A percentile compares a stretch with the other conserved stretches of the same genome.
Evolutionary conservation across 2,888 invertebrate species (phyloP).

Genomic region (Antheraea yamamai): DNA sequence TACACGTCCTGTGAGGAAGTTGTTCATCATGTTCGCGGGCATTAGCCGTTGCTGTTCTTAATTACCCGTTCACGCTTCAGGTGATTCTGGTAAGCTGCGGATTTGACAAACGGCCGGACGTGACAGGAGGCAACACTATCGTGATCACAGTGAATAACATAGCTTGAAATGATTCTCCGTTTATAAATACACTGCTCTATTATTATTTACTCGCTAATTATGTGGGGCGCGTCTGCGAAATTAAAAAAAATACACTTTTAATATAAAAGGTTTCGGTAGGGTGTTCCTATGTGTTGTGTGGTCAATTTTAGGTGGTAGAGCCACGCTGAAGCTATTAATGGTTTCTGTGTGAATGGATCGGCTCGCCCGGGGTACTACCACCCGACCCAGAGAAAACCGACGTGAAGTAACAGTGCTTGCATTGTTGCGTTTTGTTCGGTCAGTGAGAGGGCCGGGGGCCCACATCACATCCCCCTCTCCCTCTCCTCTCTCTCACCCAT

Average conservation of each 20-base stretch:
- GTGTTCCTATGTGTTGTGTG: too few species aligned
- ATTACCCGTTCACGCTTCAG: slow-evolving; percentile 25
- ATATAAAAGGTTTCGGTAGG: too few species aligned
- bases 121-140: slow-evolving; percentile 61
- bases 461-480: too few species aligned
- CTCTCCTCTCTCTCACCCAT: too few species aligned
- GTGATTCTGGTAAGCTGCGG: slow-evolving; percentile 33
- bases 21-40: slow-evolving; percentile 6
- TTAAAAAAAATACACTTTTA: not conserved
- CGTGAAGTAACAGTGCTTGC: too few species aligned
- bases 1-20: slow-evolving; percentile 23
- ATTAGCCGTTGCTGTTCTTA: slow-evolving; percentile 26
- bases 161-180: not conserved
- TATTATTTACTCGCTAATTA: not conserved
- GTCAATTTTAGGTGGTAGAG: too few species aligned
- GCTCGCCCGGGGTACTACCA: too few species aligned
- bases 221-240: not conserved
- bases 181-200: not conserved
- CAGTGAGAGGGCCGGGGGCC: too few species aligned
- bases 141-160: slow-evolving; percentile 34
- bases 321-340: too few species aligned
- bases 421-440: too few species aligned
- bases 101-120: slow-evolving; percentile 74
- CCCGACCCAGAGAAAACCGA: too few species aligned
- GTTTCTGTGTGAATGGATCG: too few species aligned